phyloP scores from a whole-genome alignment of 2,113 vertebrate genomes.

The Centropus unirufus region DNA sequence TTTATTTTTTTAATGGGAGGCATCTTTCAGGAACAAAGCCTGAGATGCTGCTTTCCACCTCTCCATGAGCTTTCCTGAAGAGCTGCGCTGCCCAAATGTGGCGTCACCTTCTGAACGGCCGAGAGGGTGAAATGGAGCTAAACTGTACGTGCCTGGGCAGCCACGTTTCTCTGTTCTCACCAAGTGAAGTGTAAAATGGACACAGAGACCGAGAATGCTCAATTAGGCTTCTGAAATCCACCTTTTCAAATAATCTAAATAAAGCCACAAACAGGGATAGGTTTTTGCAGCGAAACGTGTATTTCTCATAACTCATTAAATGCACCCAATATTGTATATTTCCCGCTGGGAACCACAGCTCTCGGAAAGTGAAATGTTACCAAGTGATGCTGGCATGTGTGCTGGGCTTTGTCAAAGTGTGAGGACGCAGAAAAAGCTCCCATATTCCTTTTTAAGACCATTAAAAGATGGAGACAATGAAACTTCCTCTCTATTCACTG shows the following conservation, averaged over 20 bases:
- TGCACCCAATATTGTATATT: accelerated
- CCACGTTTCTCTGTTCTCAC: conserved; percentile 33
- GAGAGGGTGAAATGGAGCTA: conserved; percentile 36
- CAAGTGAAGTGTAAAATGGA: conserved; percentile 51
- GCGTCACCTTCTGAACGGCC: background rate
- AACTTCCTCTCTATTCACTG: background rate
- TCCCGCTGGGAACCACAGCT: background rate
- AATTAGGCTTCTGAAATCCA: conserved; percentile 61
- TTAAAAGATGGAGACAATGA: background rate
- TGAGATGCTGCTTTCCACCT: background rate
- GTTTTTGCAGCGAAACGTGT: background rate
- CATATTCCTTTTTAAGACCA: background rate
- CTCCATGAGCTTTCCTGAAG: accelerated
- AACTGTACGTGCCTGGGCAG: conserved; percentile 30
- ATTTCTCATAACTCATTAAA: background rate
- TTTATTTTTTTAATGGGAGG: background rate
- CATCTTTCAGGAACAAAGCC: background rate
- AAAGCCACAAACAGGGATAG: background rate
- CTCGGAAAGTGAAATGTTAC: background rate
- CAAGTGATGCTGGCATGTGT: background rate
- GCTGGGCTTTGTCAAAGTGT: background rate
- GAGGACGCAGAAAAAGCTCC: background rate
- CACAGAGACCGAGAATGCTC: conserved; percentile 45
- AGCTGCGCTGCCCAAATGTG: background rate
- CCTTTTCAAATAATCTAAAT: conserved; percentile 9